Base-by-base conservation (phyloP, 2,888 invertebrate species). In the Agelastica alni region DNA sequence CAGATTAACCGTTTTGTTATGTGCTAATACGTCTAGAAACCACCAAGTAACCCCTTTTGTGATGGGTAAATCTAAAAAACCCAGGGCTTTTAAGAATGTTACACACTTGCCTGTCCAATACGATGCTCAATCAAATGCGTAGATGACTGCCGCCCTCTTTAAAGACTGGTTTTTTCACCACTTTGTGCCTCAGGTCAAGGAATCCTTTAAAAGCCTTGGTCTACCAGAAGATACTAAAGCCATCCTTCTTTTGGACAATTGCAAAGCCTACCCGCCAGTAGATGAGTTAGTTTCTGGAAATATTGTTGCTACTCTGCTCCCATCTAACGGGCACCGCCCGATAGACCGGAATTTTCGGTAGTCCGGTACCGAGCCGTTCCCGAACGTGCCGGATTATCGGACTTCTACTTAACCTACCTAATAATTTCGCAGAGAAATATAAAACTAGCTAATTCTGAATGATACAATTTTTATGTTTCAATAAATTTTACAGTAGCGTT, bases 211-310 rank as follows among this genome's bases (percentile, higher is more conserved):
- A 37, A 37, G 37, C 16, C 37, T 37, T 37, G 13, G 37, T 37
- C 37, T 16, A 37, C 37, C 37, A 37, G 37, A 37, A 37, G 6
- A 37, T 37, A 37, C 37, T 37, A 37, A 37, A 37, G 37, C 37
- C 16, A 6, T 37, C 14, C 37, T 37, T 37, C 13, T 37, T 37
- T 37, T 37, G 37, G 37, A 37, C 37, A 37, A 13, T 37, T 37
- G 16, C 37, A 37, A 37, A 37, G 37, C 37, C 37, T 14, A 37
- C 14, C 37, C 37, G 37, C 37, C n/a, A n/a, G n/a, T n/a, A n/a
- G n/a, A n/a, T n/a, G n/a, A n/a, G n/a, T n/a, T n/a, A n/a, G n/a
- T n/a, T 37, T 37, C 37, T 37, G 37, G 37, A 37, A 37, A 37
- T 37, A 37, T 6, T 37, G 37, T 37, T 37, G 37, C 37, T 37